phyloP scores from a whole-genome alignment of 2,797 vertebrate species.

The Fistularia commersonii region DNA sequence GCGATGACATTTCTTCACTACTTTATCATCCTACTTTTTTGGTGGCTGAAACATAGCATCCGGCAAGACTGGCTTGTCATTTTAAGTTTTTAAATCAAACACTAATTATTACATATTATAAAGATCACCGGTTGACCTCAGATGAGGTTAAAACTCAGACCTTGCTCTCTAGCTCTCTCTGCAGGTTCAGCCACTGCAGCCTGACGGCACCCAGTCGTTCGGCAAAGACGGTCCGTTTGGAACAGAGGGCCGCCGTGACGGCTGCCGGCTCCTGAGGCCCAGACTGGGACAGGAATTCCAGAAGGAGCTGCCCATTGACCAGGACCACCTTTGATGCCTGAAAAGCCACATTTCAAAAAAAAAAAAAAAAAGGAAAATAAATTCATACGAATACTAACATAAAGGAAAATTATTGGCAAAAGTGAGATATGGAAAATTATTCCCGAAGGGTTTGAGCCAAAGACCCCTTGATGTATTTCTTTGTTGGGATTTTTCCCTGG shows the following conservation, averaged over 20 bases:
- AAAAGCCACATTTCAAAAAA: not conserved
- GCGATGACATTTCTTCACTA: no score
- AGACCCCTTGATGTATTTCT: no score
- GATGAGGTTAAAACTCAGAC: constrained; percentile 52
- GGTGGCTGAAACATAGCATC: no score
- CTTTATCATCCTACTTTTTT: no score
- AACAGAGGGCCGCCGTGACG: constrained; percentile 59
- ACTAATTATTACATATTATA: no score
- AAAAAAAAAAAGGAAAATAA: no score
- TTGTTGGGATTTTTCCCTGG: no score
- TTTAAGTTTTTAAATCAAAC: no score
- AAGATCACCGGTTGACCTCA: not conserved
- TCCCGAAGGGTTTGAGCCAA: no score
- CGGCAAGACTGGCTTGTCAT: no score
- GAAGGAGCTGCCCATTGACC: constrained; percentile 76
- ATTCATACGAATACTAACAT: no score
- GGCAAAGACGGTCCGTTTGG: constrained; percentile 74
- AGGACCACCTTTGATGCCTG: constrained; percentile 80
- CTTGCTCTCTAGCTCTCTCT: constrained; percentile 76
- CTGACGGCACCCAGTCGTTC: constrained; percentile 83
- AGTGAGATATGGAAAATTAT: not conserved
- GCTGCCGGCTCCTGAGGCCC: constrained; percentile 71
- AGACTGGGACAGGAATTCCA: constrained; percentile 87
- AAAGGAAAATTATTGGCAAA: not conserved
- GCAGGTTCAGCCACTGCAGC: constrained; percentile 76